These are phyloP conservation scores for Myiopsitta monachus DNA, from an alignment of 2,113 vertebrate genomes.

Conservation along the genomic window DNA sequence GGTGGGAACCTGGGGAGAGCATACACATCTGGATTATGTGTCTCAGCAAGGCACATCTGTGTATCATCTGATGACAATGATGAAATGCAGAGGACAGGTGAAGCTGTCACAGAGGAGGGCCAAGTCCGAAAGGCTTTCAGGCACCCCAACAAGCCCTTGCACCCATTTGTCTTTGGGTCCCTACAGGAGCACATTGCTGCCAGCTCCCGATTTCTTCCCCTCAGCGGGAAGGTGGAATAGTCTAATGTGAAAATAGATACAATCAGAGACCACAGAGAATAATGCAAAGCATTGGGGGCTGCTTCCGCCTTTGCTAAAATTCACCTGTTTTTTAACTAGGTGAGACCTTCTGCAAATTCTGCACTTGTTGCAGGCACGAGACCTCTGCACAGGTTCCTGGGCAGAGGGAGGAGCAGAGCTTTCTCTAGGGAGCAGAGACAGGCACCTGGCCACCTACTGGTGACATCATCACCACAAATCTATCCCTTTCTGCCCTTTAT, in stretches of 20 bases:
- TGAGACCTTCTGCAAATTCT: neutral
- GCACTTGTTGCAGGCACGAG: accelerated
- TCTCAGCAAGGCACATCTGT: neutral
- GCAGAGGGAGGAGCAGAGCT: neutral
- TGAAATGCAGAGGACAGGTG: neutral
- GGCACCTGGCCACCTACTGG: neutral
- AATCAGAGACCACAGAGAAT: neutral
- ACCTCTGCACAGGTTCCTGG: neutral
- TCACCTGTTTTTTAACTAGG: neutral
- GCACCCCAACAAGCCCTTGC: neutral
- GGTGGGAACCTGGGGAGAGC: neutral
- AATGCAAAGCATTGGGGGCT: neutral
- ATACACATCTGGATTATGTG: neutral
- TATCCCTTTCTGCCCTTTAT: neutral
- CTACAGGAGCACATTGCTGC: neutral
- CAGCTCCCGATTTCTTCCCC: neutral
- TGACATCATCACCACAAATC: neutral
- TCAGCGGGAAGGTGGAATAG: neutral
- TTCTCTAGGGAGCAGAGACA: neutral
- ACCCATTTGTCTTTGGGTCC: neutral
- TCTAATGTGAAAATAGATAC: neutral
- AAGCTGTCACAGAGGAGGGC: neutral
- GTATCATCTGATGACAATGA: neutral
- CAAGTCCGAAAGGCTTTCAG: neutral
- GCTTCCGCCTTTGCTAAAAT: neutral